A percentile compares a stretch with the other conserved stretches of the same genome.
phyloP scores from a whole-genome alignment of 2,888 invertebrate genomes.

The Helleia helle region DNA sequence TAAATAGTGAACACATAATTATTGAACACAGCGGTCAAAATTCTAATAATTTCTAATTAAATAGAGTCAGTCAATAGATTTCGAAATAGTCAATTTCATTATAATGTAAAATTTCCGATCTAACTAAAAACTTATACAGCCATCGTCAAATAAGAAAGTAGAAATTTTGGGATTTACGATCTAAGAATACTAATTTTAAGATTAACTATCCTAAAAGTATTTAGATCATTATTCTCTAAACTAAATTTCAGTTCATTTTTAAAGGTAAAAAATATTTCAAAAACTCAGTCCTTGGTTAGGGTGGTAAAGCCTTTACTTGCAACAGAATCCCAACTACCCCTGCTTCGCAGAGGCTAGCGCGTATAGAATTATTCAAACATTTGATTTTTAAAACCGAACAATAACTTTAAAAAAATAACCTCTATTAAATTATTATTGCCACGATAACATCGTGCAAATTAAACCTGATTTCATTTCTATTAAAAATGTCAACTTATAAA shows the following conservation, averaged over 20 bases:
- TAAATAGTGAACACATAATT: slow-evolving; percentile 59
- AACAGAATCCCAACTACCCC: background rate
- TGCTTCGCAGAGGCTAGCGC: slow-evolving; percentile 4
- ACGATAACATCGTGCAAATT: background rate
- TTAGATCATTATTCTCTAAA: background rate
- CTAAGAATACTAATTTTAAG: background rate
- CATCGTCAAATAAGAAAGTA: background rate
- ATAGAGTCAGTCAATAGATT: slow-evolving; percentile 26
- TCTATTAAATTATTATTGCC: slow-evolving; percentile 6
- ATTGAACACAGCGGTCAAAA: slow-evolving; percentile 51
- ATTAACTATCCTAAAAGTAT: background rate
- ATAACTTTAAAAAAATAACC: slow-evolving; percentile 8
- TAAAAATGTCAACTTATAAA: slow-evolving; percentile 45
- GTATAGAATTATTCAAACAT: slow-evolving; percentile 5
- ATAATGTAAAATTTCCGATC: slow-evolving; percentile 5
- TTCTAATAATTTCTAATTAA: slow-evolving; percentile 25
- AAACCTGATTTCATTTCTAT: slow-evolving; percentile 4
- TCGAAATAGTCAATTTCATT: slow-evolving; percentile 8
- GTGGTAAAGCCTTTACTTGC: background rate
- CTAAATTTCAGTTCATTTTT: background rate
- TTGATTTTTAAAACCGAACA: slow-evolving; percentile 4
- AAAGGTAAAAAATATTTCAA: background rate
- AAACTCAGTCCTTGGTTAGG: background rate
- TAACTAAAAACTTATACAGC: slow-evolving; percentile 5
- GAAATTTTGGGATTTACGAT: slow-evolving; percentile 4